Percentiles rank a stretch among this genome's conserved stretches.
Evolutionary conservation across 2,888 invertebrate species (phyloP).

Genomic region (Hirtodrosophila duncani): DNA sequence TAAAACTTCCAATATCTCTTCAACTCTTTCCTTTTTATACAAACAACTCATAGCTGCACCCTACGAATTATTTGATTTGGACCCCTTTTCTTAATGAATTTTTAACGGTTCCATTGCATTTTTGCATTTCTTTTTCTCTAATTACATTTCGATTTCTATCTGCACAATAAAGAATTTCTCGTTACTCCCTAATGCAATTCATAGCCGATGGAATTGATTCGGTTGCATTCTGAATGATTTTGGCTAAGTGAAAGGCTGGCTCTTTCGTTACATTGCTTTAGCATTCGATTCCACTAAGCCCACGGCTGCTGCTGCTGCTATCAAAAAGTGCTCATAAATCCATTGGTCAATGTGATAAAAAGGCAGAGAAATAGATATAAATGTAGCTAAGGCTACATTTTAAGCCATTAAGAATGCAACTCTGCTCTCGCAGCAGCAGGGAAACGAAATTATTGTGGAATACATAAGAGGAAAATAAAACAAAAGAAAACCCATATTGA

Average conservation of each 20-base stretch:
- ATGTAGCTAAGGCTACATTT: constrained; percentile 13
- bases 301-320: constrained; percentile 3
- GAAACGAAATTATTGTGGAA: constrained; percentile 10
- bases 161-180: too few species aligned
- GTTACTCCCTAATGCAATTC: constrained; percentile 11
- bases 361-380: constrained; percentile 30
- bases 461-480: constrained; percentile 13
- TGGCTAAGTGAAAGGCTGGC: constrained; percentile 19
- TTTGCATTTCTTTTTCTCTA: too few species aligned
- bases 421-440: constrained; percentile 11
- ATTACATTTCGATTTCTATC: too few species aligned
- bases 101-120: too few species aligned
- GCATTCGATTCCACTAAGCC: not conserved
- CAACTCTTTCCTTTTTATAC: too few species aligned
- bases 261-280: constrained; percentile 12
- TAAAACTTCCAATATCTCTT: too few species aligned
- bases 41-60: too few species aligned
- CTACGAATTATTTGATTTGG: too few species aligned
- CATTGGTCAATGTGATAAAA: constrained; percentile 46
- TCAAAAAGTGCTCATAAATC: constrained; percentile 29
- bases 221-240: constrained; percentile 8
- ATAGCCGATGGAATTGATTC: constrained; percentile 15
- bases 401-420: constrained; percentile 1
- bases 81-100: too few species aligned
- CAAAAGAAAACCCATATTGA: constrained; percentile 36